A percentile compares a stretch with the other conserved stretches of the same genome.
These are phyloP conservation scores for Malurus elegans DNA, from an alignment of 2,113 vertebrate species.

Conservation along the genomic window DNA sequence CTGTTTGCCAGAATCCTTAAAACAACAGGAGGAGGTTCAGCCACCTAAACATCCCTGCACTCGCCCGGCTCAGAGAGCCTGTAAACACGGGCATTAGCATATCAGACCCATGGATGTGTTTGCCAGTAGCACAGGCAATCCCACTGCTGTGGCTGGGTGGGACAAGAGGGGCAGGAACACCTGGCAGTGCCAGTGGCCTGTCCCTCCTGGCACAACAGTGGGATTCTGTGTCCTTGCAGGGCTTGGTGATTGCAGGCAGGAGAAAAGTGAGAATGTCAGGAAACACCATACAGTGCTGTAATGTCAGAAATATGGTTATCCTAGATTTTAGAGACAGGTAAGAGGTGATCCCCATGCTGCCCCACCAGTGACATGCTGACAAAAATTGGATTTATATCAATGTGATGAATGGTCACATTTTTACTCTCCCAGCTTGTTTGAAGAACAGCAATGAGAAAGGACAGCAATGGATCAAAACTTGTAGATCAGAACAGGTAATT, in stretches of 20 bases:
- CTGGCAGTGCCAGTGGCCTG: not conserved
- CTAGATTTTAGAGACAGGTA: not conserved
- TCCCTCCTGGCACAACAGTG: not conserved
- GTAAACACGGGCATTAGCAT: not conserved
- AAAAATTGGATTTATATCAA: not conserved
- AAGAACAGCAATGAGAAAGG: not conserved
- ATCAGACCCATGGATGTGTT: not conserved
- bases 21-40: slow-evolving; percentile 47
- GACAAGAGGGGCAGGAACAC: not conserved
- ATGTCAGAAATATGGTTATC: not conserved
- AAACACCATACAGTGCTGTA: not conserved
- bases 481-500: not conserved
- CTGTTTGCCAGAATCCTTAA: slow-evolving; percentile 55
- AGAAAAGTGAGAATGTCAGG: not conserved
- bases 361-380: not conserved
- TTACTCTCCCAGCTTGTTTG: not conserved
- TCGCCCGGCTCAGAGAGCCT: not conserved
- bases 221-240: not conserved
- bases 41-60: slow-evolving; percentile 12
- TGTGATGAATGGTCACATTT: not conserved
- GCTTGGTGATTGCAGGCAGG: not conserved
- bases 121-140: not conserved
- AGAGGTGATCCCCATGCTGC: accelerated
- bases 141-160: not conserved
- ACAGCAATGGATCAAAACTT: not conserved